Conservation (phyloP, 2,797 vertebrate genomes). For the Acropternis orthonyx region DNA sequence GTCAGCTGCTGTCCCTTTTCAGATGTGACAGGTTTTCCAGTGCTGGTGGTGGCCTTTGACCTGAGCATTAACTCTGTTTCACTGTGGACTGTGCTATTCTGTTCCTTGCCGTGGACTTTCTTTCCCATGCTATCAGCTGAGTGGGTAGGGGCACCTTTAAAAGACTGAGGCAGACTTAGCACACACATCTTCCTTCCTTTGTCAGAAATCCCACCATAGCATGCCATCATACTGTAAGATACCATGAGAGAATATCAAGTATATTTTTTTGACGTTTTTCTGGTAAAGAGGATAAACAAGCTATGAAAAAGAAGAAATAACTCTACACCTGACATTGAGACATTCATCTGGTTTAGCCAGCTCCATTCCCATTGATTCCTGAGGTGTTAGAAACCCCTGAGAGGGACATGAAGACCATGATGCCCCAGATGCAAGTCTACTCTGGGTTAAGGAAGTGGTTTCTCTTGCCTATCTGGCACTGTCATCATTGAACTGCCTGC, state of each 20-base stretch:
- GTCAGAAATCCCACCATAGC: neutral
- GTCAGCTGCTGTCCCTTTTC: neutral
- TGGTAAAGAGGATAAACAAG: neutral
- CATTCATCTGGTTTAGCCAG: neutral
- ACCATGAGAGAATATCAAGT: neutral
- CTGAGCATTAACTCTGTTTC: neutral
- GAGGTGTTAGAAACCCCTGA: neutral
- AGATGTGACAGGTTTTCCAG: neutral
- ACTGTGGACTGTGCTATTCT: neutral
- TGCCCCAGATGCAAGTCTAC: neutral
- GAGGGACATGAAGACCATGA: neutral
- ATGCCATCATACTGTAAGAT: accelerated
- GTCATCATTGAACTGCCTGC: neutral
- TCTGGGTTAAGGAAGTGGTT: neutral
- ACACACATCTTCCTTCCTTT: neutral
- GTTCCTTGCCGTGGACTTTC: neutral
- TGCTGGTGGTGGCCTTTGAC: neutral
- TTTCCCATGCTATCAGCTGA: neutral
- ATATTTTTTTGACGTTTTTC: neutral
- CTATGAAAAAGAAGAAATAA: neutral
- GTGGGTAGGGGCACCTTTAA: neutral
- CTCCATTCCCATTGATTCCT: neutral
- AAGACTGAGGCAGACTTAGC: constrained; percentile 5
- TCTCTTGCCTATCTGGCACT: neutral
- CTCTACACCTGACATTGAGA: neutral